A percentile compares a stretch with the other conserved stretches of the same genome.
phyloP scores from a whole-genome alignment of 2,888 invertebrate genomes.

The Habrosyne pyritoides region DNA sequence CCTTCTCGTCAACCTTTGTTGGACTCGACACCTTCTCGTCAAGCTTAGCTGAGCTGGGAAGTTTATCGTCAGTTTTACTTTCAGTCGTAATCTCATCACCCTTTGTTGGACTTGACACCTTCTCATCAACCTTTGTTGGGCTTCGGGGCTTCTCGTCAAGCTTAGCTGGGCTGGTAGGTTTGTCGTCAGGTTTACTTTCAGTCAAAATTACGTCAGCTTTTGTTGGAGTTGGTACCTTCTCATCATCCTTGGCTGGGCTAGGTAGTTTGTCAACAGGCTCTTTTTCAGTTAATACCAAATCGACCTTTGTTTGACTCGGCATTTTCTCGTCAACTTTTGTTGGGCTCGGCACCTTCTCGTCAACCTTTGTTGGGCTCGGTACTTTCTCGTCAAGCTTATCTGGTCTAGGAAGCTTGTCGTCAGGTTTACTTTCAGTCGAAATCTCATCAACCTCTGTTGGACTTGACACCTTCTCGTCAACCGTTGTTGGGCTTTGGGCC shows the following conservation, averaged over 20 bases:
- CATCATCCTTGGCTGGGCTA: slow-evolving; percentile 10
- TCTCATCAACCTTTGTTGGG: not conserved
- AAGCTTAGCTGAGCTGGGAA: slow-evolving; percentile 8
- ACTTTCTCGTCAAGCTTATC: too few relatives aligned
- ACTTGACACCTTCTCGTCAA: slow-evolving; percentile 15
- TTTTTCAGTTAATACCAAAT: slow-evolving; percentile 9
- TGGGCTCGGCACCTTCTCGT: slow-evolving; percentile 17
- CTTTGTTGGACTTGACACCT: too few relatives aligned
- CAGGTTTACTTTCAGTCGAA: slow-evolving; percentile 10
- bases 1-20: too few relatives aligned
- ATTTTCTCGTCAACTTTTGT: slow-evolving; percentile 13
- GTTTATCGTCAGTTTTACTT: slow-evolving; percentile 9
- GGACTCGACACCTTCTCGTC: slow-evolving; percentile 18
- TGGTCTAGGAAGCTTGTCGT: too few relatives aligned
- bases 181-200: too few relatives aligned
- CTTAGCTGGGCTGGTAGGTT: too few relatives aligned
- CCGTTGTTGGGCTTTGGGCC: slow-evolving; percentile 10
- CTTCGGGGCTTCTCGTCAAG: not conserved
- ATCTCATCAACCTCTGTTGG: slow-evolving; percentile 12
- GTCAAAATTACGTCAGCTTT: too few relatives aligned
- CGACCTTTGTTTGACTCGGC: too few relatives aligned
- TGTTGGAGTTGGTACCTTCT: slow-evolving; percentile 17
- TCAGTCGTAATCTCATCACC: slow-evolving; percentile 11
- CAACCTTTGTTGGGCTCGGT: slow-evolving; percentile 9
- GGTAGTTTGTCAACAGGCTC: slow-evolving; percentile 8